Evolutionary conservation across 2,797 vertebrate species (phyloP), one percentile per base, ranked within the genome.

Genomic region (Microctenopoma stevenorrisi): DNA sequence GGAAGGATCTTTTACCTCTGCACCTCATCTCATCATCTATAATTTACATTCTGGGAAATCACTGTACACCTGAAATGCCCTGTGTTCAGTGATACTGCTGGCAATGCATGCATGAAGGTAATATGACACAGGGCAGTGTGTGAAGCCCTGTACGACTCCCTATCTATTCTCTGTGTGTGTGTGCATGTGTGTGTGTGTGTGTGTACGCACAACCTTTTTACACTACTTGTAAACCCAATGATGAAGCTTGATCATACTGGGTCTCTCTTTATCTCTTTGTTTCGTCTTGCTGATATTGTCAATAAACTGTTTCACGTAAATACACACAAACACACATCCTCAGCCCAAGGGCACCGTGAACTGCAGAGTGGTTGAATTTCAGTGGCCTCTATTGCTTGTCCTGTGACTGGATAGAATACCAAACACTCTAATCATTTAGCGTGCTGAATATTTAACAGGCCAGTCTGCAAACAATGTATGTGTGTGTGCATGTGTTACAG

Each of bases 31-130:
- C 67, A 82, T 90, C 93, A 92, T 94, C 85, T 86, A 94, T 94
- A 92, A 93, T 93, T 93, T 79, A 95, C 72, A 63, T 14, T 56
- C 77, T 85, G 85, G 86, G 83, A 88, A 92, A 88, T 91, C 87
- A 81, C 69, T 49, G 74, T 56, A 72, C 86, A 84, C 76, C 79
- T 47, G n/a, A 74, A 64, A 83, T 78, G 88, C 83, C 85, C 83
- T 56, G 70, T 60, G 83, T 83, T 84, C 75, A 83, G 72, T 71
- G 82, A 88, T 87, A 77, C 82, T 65, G 56, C 74, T 51, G 71
- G 64, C 65, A 81, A 53, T 49, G 59, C 79, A 84, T 55, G 61
- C 26, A 76, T 59, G 63, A 62, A 74, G 64, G 64, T 75, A 65
- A 10, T 48, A 47, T 79, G 72, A 84, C 33, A 47, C 70, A 76